A percentile compares a stretch with the other conserved stretches of the same genome.
Evolutionary conservation across 2,797 vertebrate species (phyloP).

Genomic region (Myotis vivesi): DNA sequence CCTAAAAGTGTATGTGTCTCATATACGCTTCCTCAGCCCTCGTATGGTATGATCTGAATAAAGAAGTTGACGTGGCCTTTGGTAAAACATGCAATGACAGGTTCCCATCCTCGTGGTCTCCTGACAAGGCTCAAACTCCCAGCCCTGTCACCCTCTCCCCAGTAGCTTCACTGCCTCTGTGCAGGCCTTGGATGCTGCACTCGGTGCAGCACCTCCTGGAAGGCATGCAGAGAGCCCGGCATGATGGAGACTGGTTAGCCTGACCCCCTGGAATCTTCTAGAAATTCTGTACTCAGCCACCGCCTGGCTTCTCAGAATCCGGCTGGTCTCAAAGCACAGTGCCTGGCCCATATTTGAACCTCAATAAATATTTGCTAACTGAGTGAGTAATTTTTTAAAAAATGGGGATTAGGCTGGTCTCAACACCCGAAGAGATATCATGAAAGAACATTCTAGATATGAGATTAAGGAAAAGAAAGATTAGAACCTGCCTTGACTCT

Average conservation of each 20-base stretch:
- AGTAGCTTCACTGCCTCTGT: not conserved
- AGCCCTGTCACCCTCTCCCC: not conserved
- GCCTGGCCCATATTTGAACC: not conserved
- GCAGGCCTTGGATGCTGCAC: not conserved
- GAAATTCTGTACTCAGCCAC: not conserved
- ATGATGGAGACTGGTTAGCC: not conserved
- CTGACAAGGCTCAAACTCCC: not conserved
- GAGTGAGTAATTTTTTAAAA: not conserved
- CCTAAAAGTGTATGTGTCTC: not conserved
- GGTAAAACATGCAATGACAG: not conserved
- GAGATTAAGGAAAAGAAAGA: not conserved
- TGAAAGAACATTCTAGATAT: not conserved
- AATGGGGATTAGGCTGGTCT: not conserved
- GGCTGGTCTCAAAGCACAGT: not conserved
- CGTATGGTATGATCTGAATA: slow-evolving; percentile 11
- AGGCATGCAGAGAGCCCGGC: rapidly evolving
- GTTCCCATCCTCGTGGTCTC: not conserved
- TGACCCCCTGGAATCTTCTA: not conserved
- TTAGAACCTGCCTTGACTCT: not conserved
- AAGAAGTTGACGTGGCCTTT: not conserved
- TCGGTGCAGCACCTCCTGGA: not conserved
- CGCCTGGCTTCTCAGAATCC: not conserved
- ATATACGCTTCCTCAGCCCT: not conserved
- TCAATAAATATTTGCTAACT: not conserved
- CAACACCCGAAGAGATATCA: not conserved